phyloP scores from a whole-genome alignment of 2,113 vertebrate genomes.

The Muntiacus reevesi region DNA sequence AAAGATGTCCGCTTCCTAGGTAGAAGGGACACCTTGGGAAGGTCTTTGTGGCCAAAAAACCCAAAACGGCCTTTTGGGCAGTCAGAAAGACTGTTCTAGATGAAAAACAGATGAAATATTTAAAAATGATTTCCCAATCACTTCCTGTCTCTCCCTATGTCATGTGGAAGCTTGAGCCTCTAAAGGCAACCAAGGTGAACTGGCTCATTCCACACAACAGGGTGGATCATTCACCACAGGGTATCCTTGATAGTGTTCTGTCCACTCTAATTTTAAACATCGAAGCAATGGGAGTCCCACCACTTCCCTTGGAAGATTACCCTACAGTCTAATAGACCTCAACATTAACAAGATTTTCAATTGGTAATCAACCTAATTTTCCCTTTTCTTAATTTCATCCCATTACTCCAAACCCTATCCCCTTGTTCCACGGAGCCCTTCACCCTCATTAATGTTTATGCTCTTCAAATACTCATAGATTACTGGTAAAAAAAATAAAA shows the following conservation, averaged over 20 bases:
- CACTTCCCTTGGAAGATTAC: constrained; percentile 63
- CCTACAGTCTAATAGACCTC: constrained; percentile 72
- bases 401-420: constrained; percentile 50
- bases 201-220: constrained; percentile 28
- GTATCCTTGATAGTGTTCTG: constrained; percentile 33
- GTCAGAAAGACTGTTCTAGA: not conserved
- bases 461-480: constrained; percentile 15
- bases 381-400: constrained; percentile 72
- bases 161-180: not conserved
- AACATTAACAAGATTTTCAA: constrained; percentile 68
- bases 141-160: not conserved
- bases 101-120: not conserved
- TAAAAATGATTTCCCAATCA: not conserved
- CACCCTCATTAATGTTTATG: constrained; percentile 43
- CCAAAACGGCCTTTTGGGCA: not conserved
- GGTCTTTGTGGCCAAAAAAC: not conserved
- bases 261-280: constrained; percentile 69
- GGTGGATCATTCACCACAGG: constrained; percentile 26
- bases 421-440: constrained; percentile 51
- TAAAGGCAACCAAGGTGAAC: constrained; percentile 63
- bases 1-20: not conserved
- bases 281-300: constrained; percentile 60
- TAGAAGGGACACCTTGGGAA: not conserved
- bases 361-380: constrained; percentile 76
- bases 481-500: not conserved